Evolutionary conservation across 2,797 vertebrate genomes (phyloP).

Genomic region (Diglossa cyanea): DNA sequence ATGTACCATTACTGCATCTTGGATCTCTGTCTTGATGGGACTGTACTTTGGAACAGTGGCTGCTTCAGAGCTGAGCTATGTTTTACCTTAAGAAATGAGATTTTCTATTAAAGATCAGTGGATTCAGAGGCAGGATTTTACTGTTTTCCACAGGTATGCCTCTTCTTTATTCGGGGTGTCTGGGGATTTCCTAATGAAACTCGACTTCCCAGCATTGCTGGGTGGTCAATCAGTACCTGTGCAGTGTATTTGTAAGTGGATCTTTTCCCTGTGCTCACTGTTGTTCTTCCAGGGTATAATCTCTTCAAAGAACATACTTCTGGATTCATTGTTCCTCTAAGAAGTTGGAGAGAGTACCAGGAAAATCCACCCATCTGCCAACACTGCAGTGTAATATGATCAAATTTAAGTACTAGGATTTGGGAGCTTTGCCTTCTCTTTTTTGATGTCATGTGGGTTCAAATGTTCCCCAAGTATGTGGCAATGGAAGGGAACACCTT

Average conservation of each 20-base stretch:
- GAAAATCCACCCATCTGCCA: neutral
- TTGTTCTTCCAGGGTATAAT: neutral
- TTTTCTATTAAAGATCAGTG: neutral
- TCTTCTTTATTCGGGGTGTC: neutral
- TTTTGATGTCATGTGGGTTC: neutral
- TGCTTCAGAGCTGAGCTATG: neutral
- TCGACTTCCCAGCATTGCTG: fast-evolving
- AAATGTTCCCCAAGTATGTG: neutral
- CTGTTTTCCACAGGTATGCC: neutral
- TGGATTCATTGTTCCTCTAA: neutral
- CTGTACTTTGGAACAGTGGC: neutral
- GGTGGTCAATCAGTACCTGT: neutral
- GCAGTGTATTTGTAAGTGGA: neutral
- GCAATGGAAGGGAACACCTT: neutral
- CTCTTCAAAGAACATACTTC: neutral
- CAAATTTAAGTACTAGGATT: neutral
- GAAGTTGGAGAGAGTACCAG: neutral
- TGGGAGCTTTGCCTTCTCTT: neutral
- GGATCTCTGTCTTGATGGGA: neutral
- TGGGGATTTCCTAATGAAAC: neutral
- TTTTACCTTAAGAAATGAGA: neutral
- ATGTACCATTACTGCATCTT: neutral
- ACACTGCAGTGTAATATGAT: neutral
- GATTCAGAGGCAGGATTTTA: neutral
- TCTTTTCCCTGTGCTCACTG: neutral